Evolutionary conservation across 2,797 vertebrate genomes (phyloP).

Genomic region (Jordanella pulchra): DNA sequence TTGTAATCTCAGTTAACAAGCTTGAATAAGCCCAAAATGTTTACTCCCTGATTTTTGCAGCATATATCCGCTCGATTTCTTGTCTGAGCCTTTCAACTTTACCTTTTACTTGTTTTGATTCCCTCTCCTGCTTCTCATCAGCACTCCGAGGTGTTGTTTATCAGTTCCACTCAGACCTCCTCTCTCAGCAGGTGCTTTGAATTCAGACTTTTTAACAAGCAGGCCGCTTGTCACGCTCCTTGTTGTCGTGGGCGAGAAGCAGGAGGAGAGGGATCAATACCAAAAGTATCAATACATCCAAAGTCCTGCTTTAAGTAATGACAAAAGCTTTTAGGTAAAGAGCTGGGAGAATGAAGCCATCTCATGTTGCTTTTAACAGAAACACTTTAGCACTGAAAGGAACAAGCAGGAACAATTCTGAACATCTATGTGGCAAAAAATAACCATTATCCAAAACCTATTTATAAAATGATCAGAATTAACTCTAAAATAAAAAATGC

Average conservation of each 20-base stretch:
- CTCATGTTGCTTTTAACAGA: neutral
- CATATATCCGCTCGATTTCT: neutral
- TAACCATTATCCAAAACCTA: neutral
- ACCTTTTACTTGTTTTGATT: slow-evolving; percentile 1
- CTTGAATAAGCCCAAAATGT: neutral
- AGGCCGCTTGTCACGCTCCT: neutral
- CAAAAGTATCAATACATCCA: slow-evolving; percentile 11
- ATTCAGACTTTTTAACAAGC: slow-evolving; percentile 11
- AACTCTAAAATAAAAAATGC: neutral
- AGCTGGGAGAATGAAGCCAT: slow-evolving; percentile 5
- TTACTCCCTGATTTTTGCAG: neutral
- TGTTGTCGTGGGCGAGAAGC: slow-evolving; percentile 2
- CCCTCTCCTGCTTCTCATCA: neutral
- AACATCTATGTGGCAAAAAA: neutral
- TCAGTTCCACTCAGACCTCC: slow-evolving; percentile 12
- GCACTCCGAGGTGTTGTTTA: neutral
- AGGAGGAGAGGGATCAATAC: slow-evolving; percentile 2
- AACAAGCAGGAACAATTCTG: neutral
- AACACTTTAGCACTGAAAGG: neutral
- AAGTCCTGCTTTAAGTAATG: slow-evolving; percentile 15
- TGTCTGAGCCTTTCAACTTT: neutral
- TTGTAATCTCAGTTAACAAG: neutral
- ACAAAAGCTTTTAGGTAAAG: slow-evolving; percentile 1
- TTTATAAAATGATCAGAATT: neutral
- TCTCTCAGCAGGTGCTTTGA: slow-evolving; percentile 17